Base-by-base conservation (phyloP, 1,140 invertebrate species). In the Acromyrmex heyeri region DNA sequence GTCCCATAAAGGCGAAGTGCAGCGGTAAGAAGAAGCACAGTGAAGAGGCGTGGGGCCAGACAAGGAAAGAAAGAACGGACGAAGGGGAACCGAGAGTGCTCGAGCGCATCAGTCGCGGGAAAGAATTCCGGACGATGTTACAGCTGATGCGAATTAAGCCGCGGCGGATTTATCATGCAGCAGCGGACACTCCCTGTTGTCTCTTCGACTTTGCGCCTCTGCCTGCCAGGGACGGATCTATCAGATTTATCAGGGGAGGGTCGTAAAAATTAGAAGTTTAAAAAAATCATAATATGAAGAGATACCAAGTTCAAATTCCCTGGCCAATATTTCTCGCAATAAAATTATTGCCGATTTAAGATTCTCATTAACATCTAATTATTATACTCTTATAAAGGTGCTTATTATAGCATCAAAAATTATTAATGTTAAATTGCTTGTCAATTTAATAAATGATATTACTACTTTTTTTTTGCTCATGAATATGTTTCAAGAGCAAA, bases 121-220 rank as follows among this genome's bases (percentile, higher is more conserved):
- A 73, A 86, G 83, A 86, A 86, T 86, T 65, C 87, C 67, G 55
- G 59, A 14, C 75, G 87, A 88, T 79, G 87, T 88, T 88, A 73
- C 67, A 86, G 70, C 90, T 78, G 78, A 88, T 78, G 90, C 83
- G 89, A 90, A 92, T 92, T 91, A 89, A 91, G 91, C 89, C 83
- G 90, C 90, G 81, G 88, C 79, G 82, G 87, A 92, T 91, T 92
- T 91, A 92, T 92, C 90, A 87, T 86, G 86, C 86, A 88, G 70
- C 64, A 65, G 77, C 72, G 61, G 88, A 87, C 88, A 91, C 90
- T 90, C 86, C 86, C 85, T 76, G 77, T 72, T 86, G 79, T 87
- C 81, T 85, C 70, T 69, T 73, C 73, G 85, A 57, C 72, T 88
- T 76, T 72, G 61, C 62, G 50, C 48, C 64, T 73, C 70, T 81